Conservation (phyloP, 2,113 vertebrate genomes). For the Bucco capensis region DNA sequence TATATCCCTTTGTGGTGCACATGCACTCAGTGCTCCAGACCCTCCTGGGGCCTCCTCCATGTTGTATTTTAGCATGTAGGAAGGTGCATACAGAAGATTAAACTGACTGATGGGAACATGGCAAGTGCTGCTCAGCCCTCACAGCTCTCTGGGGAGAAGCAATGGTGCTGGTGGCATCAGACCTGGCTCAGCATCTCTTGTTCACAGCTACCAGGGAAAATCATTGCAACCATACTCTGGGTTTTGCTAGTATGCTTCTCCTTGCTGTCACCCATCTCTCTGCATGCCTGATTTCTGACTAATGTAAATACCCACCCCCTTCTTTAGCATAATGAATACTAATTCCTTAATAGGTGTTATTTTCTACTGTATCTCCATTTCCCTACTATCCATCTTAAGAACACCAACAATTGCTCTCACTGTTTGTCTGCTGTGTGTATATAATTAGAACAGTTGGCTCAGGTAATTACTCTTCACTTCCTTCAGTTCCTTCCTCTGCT, state of each 20-base stretch:
- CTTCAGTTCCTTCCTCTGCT: constrained; percentile 4
- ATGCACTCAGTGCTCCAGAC: background rate
- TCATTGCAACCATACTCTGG: accelerated
- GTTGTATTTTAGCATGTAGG: background rate
- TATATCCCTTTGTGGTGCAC: too few relatives aligned
- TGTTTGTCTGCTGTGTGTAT: constrained; percentile 18
- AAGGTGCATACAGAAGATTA: background rate
- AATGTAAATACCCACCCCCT: background rate
- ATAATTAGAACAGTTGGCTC: constrained; percentile 55
- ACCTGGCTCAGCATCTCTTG: background rate
- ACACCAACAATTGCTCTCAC: background rate
- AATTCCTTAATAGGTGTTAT: constrained; percentile 28
- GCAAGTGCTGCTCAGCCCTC: background rate
- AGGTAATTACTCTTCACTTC: constrained; percentile 37
- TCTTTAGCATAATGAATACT: background rate
- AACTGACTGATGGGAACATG: background rate
- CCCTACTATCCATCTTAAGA: background rate
- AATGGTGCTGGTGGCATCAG: background rate
- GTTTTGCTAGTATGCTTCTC: background rate
- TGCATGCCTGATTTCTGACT: constrained; percentile 28
- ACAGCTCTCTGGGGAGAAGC: background rate
- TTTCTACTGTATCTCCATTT: constrained; percentile 11
- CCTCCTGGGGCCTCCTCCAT: background rate
- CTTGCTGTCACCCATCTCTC: constrained; percentile 6
- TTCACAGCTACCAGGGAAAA: background rate